A percentile compares a stretch with the other conserved stretches of the same genome.
Evolutionary conservation across 2,113 vertebrate species (phyloP).

Genomic region (Tachysurus fulvidraco): DNA sequence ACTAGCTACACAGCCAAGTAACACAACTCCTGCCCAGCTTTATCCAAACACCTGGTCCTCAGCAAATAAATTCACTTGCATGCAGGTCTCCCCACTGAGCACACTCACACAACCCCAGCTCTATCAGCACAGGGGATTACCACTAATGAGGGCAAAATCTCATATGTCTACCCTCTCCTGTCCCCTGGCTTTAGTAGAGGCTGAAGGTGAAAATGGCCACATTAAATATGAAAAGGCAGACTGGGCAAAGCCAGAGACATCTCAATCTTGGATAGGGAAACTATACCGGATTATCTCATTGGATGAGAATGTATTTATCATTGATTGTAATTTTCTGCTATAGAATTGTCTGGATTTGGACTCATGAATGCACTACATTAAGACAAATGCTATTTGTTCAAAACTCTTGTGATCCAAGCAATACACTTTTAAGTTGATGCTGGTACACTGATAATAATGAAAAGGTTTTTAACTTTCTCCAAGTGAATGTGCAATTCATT

Average conservation of each 20-base stretch:
- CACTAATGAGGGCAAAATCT: constrained; percentile 50
- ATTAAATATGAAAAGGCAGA: neutral
- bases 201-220: constrained; percentile 22
- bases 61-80: constrained; percentile 57
- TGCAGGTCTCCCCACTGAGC: constrained; percentile 44
- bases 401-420: neutral
- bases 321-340: neutral
- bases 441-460: constrained; percentile 6
- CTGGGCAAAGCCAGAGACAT: neutral
- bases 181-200: constrained; percentile 29
- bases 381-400: neutral
- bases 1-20: constrained; percentile 59
- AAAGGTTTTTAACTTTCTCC: constrained; percentile 12
- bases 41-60: constrained; percentile 55
- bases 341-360: neutral
- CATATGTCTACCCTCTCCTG: constrained; percentile 32
- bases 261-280: neutral
- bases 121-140: constrained; percentile 42
- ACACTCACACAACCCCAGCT: constrained; percentile 40
- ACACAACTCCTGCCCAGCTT: constrained; percentile 56
- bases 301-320: neutral
- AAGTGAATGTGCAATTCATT: constrained; percentile 13
- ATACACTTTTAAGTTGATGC: constrained; percentile 21
- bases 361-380: neutral
- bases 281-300: neutral